Evolutionary conservation across 2,888 invertebrate genomes (phyloP), one percentile per base, ranked within the genome.

Genomic region (Alsophila aescularia): DNA sequence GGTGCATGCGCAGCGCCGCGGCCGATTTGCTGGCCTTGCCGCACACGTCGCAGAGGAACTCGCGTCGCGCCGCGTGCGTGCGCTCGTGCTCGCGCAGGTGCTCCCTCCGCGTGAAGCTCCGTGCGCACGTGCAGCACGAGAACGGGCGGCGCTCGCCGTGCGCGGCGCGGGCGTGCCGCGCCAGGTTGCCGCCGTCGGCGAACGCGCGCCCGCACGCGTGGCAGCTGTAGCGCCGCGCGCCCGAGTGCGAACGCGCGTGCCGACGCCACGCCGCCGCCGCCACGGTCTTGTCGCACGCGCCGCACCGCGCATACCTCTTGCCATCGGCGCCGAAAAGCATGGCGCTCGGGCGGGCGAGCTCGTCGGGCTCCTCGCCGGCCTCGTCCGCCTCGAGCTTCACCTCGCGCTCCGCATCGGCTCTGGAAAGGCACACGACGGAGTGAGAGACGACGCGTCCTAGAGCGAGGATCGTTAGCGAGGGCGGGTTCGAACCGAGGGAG

Each of bases 41-140:
- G 74, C 94, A 94, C 29, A 80, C 64, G 51, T 93, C 92, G 67
- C 94, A 94, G 15, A 92, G 78, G 72, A 86, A 92, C 0, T 90
- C 88, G 31, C 92, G 70, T 36, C 61, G 65, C 9, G 82, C 75
- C 0, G 82, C 79, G 67, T 93, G 94, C 8, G 88, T 85, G 14
- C 80, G 83, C 47, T 79, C 62, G 71, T 94, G 94, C 60, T 93
- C 93, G 12, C 83, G 83, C 34, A 90, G 78, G 12, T 93, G 90
- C 1, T 79, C 74, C 59, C 85, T 86, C 4, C 92, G 84, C 0
- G 93, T 78, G 74, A 94, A 94, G 4, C 77, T 68, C 34, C 83
- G 86, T 7, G 68, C 67, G 74, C 94, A 94, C 2, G 77, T 50
- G 5, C 77, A 71, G 72, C 94, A 94, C 6, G 66, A 58, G 73